Evolutionary conservation across 2,888 invertebrate genomes (phyloP).

Genomic region (Cotesia congregata): DNA sequence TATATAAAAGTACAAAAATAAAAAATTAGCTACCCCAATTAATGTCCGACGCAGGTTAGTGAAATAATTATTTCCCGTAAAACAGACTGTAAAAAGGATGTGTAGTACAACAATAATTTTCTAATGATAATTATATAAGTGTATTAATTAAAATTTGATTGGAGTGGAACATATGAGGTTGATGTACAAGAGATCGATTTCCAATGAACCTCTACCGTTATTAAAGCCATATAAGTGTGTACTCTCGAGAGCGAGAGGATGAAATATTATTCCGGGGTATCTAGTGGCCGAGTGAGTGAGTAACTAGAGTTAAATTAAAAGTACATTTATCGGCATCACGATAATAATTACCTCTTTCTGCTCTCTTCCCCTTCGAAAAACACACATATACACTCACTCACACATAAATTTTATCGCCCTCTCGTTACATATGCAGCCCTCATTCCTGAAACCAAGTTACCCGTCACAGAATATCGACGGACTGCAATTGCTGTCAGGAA

Average conservation of each 20-base stretch:
- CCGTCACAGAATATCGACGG: slow-evolving; percentile 14
- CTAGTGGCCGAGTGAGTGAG: neutral
- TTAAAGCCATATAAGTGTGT: neutral
- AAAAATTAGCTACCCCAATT: no score
- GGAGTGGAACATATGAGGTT: neutral
- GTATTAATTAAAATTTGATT: neutral
- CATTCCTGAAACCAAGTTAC: slow-evolving; percentile 23
- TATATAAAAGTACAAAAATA: no score
- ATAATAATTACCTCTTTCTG: slow-evolving; percentile 32
- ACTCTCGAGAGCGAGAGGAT: neutral
- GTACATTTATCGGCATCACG: slow-evolving; percentile 18
- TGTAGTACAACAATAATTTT: neutral
- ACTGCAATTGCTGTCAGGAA: slow-evolving; percentile 16
- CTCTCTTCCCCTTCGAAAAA: neutral
- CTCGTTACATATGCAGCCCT: slow-evolving; percentile 38
- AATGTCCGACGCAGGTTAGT: no score
- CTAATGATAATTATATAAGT: neutral
- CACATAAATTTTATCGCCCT: slow-evolving; percentile 20
- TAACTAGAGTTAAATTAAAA: slow-evolving; percentile 14
- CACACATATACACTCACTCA: neutral
- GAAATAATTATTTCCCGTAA: no score
- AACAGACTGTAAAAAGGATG: no score
- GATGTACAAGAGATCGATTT: neutral
- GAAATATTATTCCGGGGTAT: neutral
- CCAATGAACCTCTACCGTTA: neutral